Conservation (phyloP, 2,888 invertebrate species). For the Itoplectis maculator region DNA sequence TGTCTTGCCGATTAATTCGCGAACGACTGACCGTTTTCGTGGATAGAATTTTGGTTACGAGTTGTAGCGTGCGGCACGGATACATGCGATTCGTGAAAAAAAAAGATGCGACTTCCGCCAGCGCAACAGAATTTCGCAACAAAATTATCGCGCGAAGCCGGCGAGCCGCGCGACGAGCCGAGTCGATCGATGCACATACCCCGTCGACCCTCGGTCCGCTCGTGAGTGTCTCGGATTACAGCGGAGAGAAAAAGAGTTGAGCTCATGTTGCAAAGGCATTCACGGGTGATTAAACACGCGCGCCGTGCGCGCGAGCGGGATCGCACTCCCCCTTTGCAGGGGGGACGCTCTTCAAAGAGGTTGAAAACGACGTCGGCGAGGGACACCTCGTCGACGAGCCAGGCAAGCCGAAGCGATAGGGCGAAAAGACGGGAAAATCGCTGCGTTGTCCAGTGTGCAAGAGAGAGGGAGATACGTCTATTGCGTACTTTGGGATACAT, state of each 20-base stretch:
- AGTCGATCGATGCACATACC: constrained; percentile 15
- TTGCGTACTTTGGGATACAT: no score
- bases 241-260: constrained; percentile 24
- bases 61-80: no score
- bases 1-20: no score
- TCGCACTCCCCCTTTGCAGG: constrained; percentile 27
- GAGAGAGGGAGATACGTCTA: no score
- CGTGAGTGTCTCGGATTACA: constrained; percentile 44
- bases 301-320: no score
- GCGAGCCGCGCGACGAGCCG: not conserved
- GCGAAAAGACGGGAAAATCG: constrained; percentile 19
- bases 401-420: constrained; percentile 23
- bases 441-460: constrained; percentile 14
- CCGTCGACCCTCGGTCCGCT: not conserved
- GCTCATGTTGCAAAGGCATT: constrained; percentile 50
- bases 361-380: constrained; percentile 5
- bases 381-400: constrained; percentile 5
- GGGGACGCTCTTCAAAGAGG: constrained; percentile 15
- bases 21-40: no score
- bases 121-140: not conserved
- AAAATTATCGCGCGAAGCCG: constrained; percentile 9
- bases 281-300: constrained; percentile 50
- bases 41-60: no score
- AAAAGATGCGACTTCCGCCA: no score
- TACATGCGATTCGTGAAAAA: no score